Evolutionary conservation across 1,140 invertebrate genomes (phyloP), one percentile per base, ranked within the genome.

Genomic region (Caenorhabditis latens): DNA sequence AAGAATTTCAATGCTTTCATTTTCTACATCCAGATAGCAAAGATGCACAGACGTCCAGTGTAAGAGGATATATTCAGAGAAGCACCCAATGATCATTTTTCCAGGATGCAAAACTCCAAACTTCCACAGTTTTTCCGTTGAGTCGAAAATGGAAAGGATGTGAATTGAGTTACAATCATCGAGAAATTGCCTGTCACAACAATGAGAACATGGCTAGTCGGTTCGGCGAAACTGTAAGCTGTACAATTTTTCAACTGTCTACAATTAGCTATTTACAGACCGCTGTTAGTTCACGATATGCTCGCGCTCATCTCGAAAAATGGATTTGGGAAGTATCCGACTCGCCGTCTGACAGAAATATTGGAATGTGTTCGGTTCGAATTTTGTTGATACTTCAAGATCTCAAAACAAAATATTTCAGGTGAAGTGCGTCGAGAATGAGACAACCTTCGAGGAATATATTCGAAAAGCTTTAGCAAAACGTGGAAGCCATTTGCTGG

Each of bases 111-210:
- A 48, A 32, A 40, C 19, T 24, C 55, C 16, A 7, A 14, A 71
- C n/a, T 19, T 50, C 21, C 1, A 32, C 48, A 32, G 86, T 85
- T 40, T 87, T 84, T 67, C 86, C 86, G 11, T 24, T 87, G 24
- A 88, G 86, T 40, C 21, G 61, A 4, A 40, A 61, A n/a, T 88
- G 48, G 55, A 14, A 16, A 19, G 65, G 79, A 14, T 46, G 43
- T 24, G 67, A 90, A 21, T 89, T 91, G 53, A 88, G 89, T 21
- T 91, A 91, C 87, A 67, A 88, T 7, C 86, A 85, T 13, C 57
- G 90, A 84, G 91, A 91, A 87, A 21, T 88, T 21, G 90, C 90
- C 14, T 91, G 91, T 57, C 88, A 87, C 48, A 85, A 55, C 14
- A 84, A 89, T 21, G 88, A 89, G 24, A 87, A 79, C 61, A 32